These are phyloP conservation scores for Calycopis cecrops DNA, from an alignment of 1,140 invertebrate genomes.

Conservation along the genomic window DNA sequence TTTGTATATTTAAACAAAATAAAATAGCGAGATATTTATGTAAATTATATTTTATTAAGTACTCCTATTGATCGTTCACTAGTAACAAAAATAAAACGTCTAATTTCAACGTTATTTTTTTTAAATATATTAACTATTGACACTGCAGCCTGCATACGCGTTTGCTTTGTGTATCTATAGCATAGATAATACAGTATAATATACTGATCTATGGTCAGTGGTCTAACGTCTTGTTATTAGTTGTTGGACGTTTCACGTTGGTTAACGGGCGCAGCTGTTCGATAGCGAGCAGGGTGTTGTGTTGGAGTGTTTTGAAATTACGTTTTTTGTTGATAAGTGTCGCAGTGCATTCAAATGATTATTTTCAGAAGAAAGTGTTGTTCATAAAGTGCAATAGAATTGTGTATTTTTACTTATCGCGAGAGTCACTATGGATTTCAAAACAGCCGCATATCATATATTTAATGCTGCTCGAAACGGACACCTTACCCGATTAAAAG, in stretches of 20 bases:
- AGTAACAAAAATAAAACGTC: no score
- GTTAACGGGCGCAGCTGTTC: conserved; percentile 49
- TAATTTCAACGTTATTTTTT: no score
- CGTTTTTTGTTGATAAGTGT: conserved; percentile 56
- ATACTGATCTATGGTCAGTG: no score
- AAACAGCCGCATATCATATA: conserved; percentile 61
- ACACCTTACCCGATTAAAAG: conserved; percentile 66
- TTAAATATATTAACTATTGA: conserved; percentile 8
- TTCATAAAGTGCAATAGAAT: conserved; percentile 57
- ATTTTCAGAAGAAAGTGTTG: conserved; percentile 63
- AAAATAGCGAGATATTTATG: no score
- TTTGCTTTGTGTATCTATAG: no score
- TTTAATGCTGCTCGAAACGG: conserved; percentile 68
- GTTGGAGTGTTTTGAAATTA: conserved; percentile 70
- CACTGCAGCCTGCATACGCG: not conserved
- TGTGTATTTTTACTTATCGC: conserved; percentile 45
- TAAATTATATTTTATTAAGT: no score
- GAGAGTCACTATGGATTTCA: conserved; percentile 71
- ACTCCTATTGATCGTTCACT: no score
- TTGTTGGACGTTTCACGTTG: conserved; percentile 19
- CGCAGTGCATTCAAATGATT: conserved; percentile 60
- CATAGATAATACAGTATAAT: no score
- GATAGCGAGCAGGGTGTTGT: conserved; percentile 39
- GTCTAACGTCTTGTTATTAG: no score
- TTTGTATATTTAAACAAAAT: no score